Conservation (phyloP, 2,797 vertebrate genomes). For the Benthosema pterotum region DNA sequence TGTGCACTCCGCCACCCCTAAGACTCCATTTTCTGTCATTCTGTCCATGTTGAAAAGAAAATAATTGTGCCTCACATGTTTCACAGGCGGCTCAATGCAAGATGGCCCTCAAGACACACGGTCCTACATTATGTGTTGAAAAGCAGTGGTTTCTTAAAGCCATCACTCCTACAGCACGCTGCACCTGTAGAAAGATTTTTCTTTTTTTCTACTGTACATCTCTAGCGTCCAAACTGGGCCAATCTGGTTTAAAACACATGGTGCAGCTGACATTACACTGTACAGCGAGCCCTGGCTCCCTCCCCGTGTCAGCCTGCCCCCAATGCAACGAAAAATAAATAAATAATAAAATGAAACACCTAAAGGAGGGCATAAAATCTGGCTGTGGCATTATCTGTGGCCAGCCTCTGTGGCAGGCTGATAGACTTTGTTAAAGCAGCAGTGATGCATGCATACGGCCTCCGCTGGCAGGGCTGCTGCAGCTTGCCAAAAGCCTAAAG, state of each 20-base stretch:
- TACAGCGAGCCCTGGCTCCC: background rate
- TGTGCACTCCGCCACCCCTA: constrained; percentile 35
- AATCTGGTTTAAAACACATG: no score
- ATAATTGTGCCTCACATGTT: constrained; percentile 62
- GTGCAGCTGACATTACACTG: no score
- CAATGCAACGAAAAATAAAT: no score
- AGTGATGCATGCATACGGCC: constrained; percentile 55
- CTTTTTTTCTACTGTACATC: no score
- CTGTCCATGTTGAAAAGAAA: constrained; percentile 16
- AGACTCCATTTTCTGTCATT: constrained; percentile 46
- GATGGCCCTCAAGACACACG: constrained; percentile 58
- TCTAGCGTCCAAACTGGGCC: no score
- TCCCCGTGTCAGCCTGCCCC: background rate
- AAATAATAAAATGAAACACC: no score
- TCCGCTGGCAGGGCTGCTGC: constrained; percentile 54
- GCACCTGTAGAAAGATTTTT: no score
- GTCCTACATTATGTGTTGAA: constrained; percentile 22
- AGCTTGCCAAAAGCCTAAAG: constrained; percentile 68
- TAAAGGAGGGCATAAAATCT: constrained; percentile 13
- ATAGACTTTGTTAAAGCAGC: constrained; percentile 64
- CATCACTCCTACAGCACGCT: no score
- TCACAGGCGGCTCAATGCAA: constrained; percentile 61
- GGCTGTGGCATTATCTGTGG: constrained; percentile 29
- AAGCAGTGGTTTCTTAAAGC: no score
- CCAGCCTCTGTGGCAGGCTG: constrained; percentile 48